Evolutionary conservation across 1,140 invertebrate species (phyloP), one percentile per base, ranked within the genome.

Genomic region (Bombus sibiricus): DNA sequence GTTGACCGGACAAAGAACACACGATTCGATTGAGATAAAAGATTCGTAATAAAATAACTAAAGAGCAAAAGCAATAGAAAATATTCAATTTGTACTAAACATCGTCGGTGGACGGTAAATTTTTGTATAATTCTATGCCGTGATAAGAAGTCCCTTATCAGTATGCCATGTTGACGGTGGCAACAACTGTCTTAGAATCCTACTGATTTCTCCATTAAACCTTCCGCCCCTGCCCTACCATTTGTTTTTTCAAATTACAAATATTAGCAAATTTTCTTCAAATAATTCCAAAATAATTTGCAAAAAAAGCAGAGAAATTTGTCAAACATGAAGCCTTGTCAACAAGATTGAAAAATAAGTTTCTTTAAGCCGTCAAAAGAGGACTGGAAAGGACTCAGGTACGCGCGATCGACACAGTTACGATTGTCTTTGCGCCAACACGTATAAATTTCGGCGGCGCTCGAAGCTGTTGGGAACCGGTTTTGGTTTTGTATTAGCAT

Each of bases 401-500:
- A 10, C 25, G 9, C 37, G 6, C 34, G 18, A 68, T 22, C 68
- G 18, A 39, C 22, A 37, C 9, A 69, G 34, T 59, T 28, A 32
- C 77, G 59, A 85, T 81, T 85, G 77, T 64, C 82, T 28, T 69
- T 39, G 73, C 39, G 32, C 32, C 37, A 53, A 73, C 57, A 28
- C 53, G 69, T 69, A 79, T 71, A 85, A 90, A 92, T 90, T 93
- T 92, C 78, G 89, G 86, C 39, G 83, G 75, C 79, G 87, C 86
- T 90, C 82, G 91, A 90, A 91, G 91, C 91, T 91, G 92, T 92
- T 91, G 92, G 88, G 91, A 91, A 92, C 92, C 91, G 91, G 93
- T 94, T 93, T 91, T 92, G 93, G 93, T 94, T 94, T 94, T 94
- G 93, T 94, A 94, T 94, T 94, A 94, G 93, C 93, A 93, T 94